Evolutionary conservation across 2,888 invertebrate genomes (phyloP), one percentile per base, ranked within the genome.

Genomic region (Metallyticus violacea): DNA sequence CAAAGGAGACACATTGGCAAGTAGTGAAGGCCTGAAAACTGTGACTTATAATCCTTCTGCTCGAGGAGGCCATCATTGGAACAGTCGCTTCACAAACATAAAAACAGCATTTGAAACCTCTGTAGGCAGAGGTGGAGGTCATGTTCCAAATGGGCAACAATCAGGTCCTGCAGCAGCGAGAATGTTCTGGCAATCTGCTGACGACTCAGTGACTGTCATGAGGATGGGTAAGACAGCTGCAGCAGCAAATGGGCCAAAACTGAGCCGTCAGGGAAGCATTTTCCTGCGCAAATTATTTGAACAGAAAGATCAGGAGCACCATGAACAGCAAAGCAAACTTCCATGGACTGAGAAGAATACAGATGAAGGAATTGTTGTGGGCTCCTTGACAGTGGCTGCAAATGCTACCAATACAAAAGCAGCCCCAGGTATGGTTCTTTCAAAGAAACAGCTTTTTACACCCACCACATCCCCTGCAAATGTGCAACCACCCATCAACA

Each of bases 61-160:
- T 85, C 86, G 92, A 91, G 88, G 92, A 91, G 92, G 85, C 89
- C 93, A 94, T 77, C 96, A 96, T 90, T 97, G 97, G 97, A 96
- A 94, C 89, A 96, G 93, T 90, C 94, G 97, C 88, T 97, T 97
- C 90, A 96, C 96, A 0, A 95, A 96, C 89, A 96, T 97, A 76
- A 97, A 97, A 91, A 96, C 96, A 77, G 93, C 95, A 0, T 97
- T 97, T 90, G 97, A 97, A 90, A 94, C 93, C 40, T 89, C 90
- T 26, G 88, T 81, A 77, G 88, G 26, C 15, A 85, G 77, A 3
- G 77, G 26, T 26, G 29, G 81, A 26, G 85, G 81, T 28, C 76
- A 87, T 62, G 88, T 86, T 26, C 29, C 81, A 76, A 62, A 26
- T 4, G 80, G 81, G 77, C 85, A 86, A 7, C 86, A 78, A 28